Base-by-base conservation (phyloP, 2,888 invertebrate species). In the Nephrotoma guestfalica region DNA sequence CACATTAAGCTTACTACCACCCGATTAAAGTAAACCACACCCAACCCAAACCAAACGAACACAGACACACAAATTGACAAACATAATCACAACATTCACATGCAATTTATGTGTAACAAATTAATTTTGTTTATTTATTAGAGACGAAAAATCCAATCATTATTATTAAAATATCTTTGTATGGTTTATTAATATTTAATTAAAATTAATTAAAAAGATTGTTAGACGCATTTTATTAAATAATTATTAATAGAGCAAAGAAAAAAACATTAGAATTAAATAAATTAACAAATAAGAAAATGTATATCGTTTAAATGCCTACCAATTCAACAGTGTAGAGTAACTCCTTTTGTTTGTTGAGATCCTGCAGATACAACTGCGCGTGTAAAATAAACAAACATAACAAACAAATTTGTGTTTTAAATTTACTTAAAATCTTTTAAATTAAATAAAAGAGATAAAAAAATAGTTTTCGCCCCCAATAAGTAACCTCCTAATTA, bases 291-390 rank as follows among this genome's bases (percentile, higher is more conserved):
- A 30, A 15, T 51, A 51, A 51, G 51, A 51, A 51, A 51, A 71
- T 71, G 6, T 71, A 71, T 30, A 71, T 71, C 71, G 71, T 71
- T 42, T n/a, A 41, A 18, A 30, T 85, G 41, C 85, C 43, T 94
- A 95, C 95, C 95, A 96, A 93, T 94, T 96, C 96, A 92, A 95
- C 95, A 92, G 95, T 95, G 93, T 95, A 94, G 92, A 96, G 94
- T 93, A 95, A 94, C 93, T 96, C 95, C 93, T 95, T 94, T 93
- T 96, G 95, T 93, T 95, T 95, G 93, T 94, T 96, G 93, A 97
- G 95, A 95, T 97, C 97, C 93, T 96, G 96, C 93, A 95, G 95
- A 94, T 95, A 96, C 93, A 96, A 95, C 95, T 96, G 95, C 93
- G 93, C 91, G 91, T 92, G 92, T 90, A 91, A 91, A 91, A 92